Conservation (phyloP, 2,797 vertebrate species). For the Tangara arthus region DNA sequence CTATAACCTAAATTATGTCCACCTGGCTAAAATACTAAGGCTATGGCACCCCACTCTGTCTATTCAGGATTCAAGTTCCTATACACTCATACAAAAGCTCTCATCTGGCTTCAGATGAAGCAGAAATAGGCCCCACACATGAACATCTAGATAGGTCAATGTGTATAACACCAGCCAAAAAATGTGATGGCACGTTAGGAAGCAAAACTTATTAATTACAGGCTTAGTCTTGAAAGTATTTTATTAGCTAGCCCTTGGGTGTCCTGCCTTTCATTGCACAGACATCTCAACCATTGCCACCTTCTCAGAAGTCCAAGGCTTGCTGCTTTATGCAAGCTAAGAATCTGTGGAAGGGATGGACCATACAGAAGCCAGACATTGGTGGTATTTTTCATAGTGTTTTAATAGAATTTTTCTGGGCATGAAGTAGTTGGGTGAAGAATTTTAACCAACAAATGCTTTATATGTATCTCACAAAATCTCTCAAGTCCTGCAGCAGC, state of each 20-base stretch:
- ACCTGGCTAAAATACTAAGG: neutral
- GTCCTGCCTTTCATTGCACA: neutral
- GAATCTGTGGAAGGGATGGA: neutral
- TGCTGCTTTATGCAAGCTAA: neutral
- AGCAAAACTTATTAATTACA: neutral
- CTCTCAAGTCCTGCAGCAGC: neutral
- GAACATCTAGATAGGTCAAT: neutral
- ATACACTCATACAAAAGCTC: fast-evolving
- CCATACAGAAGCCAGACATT: neutral
- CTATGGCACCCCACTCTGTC: neutral
- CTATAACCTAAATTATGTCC: neutral
- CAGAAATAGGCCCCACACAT: neutral
- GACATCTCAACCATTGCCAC: neutral
- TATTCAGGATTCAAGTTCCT: neutral
- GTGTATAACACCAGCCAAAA: neutral
- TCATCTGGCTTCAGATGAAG: neutral
- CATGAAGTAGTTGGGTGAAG: neutral
- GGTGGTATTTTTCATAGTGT: neutral
- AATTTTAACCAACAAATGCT: neutral
- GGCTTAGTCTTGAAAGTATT: neutral
- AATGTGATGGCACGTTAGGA: neutral
- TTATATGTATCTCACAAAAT: neutral
- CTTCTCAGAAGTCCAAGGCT: neutral
- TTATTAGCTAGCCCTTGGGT: neutral
- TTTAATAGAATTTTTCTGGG: neutral